Evolutionary conservation across 2,113 vertebrate species (phyloP).

Genomic region (Rattus rattus): DNA sequence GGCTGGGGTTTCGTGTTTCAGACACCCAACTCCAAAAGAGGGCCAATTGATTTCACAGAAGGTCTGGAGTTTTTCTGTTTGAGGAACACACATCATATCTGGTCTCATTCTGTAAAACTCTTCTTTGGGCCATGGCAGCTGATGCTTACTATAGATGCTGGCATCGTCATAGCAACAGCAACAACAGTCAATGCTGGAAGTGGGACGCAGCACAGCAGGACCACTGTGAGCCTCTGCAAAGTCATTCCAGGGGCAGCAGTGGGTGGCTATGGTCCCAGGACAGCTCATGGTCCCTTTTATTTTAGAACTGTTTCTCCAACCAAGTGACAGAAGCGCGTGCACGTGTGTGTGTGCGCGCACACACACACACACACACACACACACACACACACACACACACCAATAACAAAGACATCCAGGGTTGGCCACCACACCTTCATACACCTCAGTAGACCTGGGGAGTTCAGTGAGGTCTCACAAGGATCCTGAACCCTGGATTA

Average conservation of each 20-base stretch:
- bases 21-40: neutral
- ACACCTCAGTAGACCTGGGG: neutral
- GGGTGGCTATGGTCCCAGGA: neutral
- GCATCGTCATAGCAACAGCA: neutral
- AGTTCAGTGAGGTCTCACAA: neutral
- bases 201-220: neutral
- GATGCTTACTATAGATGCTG: neutral
- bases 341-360: neutral
- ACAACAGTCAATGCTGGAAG: neutral
- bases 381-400: neutral
- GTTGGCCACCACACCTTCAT: neutral
- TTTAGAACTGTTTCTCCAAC: neutral
- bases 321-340: neutral
- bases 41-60: neutral
- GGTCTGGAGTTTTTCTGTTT: neutral
- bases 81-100: neutral
- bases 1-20: neutral
- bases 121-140: neutral
- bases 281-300: neutral
- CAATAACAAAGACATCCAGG: neutral
- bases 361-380: neutral
- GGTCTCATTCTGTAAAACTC: neutral
- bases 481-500: neutral
- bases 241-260: neutral
- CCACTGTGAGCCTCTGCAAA: neutral